Evolutionary conservation across 2,888 invertebrate species (phyloP).

Genomic region (Callyntrura guangdongensis): DNA sequence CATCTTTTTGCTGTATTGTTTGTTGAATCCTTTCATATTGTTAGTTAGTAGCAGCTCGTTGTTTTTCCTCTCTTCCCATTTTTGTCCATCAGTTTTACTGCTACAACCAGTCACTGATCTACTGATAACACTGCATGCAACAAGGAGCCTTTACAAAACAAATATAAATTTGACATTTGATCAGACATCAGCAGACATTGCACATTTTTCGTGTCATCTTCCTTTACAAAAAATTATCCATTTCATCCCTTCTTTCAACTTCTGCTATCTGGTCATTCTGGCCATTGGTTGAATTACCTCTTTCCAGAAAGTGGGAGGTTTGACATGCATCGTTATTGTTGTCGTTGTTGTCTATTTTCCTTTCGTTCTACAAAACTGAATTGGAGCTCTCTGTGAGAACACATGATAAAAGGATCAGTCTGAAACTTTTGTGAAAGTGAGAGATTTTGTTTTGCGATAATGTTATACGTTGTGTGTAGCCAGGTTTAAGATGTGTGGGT

Average conservation of each 20-base stretch:
- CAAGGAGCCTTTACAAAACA: background rate
- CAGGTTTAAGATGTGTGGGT: background rate
- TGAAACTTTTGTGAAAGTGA: constrained; percentile 38
- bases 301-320: constrained; percentile 58
- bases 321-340: background rate
- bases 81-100: background rate
- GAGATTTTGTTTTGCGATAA: constrained; percentile 34
- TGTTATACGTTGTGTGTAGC: background rate
- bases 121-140: constrained; percentile 21
- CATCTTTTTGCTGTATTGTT: constrained; percentile 8
- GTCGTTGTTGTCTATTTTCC: background rate
- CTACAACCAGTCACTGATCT: background rate
- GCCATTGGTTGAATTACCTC: background rate
- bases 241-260: background rate
- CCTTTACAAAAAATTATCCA: background rate
- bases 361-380: background rate
- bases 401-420: constrained; percentile 20
- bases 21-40: constrained; percentile 6
- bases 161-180: constrained; percentile 39
- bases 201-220: constrained; percentile 43
- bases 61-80: background rate
- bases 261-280: too few relatives aligned
- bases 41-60: background rate
- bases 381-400: background rate
- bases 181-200: constrained; percentile 44